Conservation (phyloP, 1,140 invertebrate species). For the Drosophila arizonae region DNA sequence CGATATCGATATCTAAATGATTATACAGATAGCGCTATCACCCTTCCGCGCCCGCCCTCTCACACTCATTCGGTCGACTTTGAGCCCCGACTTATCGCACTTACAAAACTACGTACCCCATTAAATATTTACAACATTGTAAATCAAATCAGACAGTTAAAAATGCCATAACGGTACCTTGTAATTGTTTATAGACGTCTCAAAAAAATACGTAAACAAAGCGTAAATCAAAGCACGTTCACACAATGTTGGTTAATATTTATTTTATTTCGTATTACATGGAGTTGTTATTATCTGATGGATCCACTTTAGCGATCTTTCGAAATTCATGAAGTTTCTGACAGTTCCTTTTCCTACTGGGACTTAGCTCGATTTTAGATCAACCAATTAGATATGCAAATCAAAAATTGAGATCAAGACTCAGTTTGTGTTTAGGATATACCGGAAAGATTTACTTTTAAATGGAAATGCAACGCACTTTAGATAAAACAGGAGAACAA, state of each 20-base stretch:
- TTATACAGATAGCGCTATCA: background rate
- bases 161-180: background rate
- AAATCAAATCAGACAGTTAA: constrained; percentile 11
- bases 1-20: constrained; percentile 16
- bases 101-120: constrained; percentile 18
- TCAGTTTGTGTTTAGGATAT: too few species aligned
- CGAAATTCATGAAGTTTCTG: too few species aligned
- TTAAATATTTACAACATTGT: constrained; percentile 14
- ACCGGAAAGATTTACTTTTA: too few species aligned
- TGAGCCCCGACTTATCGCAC: constrained; percentile 26
- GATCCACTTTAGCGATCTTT: too few species aligned
- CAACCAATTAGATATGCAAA: too few species aligned
- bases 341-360: too few species aligned
- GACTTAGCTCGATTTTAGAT: too few species aligned
- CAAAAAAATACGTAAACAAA: constrained; percentile 16
- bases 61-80: constrained; percentile 18
- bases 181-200: constrained; percentile 11
- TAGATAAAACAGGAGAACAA: too few species aligned
- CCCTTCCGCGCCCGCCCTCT: background rate
- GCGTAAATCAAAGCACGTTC: constrained; percentile 22
- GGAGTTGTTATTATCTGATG: too few species aligned
- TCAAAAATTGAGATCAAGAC: too few species aligned
- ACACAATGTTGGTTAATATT: constrained; percentile 2
- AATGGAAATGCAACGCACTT: too few species aligned
- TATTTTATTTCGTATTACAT: background rate